Base-by-base conservation (phyloP, 1,140 invertebrate species). In the Drosophila tsacasi region DNA sequence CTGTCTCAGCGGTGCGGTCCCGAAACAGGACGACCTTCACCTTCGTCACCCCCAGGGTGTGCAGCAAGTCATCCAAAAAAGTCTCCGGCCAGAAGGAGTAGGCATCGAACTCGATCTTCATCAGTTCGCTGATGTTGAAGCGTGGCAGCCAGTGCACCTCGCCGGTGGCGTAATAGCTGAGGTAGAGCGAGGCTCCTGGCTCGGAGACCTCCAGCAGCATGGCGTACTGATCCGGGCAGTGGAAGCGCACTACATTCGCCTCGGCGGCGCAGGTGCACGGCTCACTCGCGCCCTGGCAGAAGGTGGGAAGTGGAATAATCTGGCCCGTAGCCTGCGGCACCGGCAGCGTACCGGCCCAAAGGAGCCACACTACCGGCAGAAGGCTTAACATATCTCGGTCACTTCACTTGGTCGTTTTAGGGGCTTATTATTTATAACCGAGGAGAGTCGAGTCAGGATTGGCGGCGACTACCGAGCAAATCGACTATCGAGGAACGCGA, bases 151-250 rank as follows among this genome's bases (percentile, higher is more conserved):
- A 82, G 10, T 47, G 21, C 3, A 89, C 19, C 2, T 37, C 39
- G 1, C 25, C 27, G 1, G 13, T 19, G 7, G 81, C 66, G 25
- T 90, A 89, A 49, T 89, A 89, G 47, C 85, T 90, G 46, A 89
- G 63, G 32, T 84, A 80, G 5, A 89, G 55, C 2, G 82, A 82
- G 2, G 50, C 49, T 6, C 74, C 85, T 39, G 64, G 55, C 12
- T 90, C 82, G 3, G 75, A 69, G n/a, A 82, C 42, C 50, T 91
- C 72, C 64, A 89, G 55, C 23, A 85, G 76, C 86, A 89, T 82
- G 21, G 85, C 75, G n/a, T 89, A 89, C 49, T 89, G 79, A 17
- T 73, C 46, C 6, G 59, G 71, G 23, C 85, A 89, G 37, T 79
- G 68, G 32, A 89, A 68, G 2, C 81, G 62, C 23, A 89, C 81